These are phyloP conservation scores for Lacanobia wlatinum DNA, from an alignment of 2,888 invertebrate genomes.

Conservation along the genomic window DNA sequence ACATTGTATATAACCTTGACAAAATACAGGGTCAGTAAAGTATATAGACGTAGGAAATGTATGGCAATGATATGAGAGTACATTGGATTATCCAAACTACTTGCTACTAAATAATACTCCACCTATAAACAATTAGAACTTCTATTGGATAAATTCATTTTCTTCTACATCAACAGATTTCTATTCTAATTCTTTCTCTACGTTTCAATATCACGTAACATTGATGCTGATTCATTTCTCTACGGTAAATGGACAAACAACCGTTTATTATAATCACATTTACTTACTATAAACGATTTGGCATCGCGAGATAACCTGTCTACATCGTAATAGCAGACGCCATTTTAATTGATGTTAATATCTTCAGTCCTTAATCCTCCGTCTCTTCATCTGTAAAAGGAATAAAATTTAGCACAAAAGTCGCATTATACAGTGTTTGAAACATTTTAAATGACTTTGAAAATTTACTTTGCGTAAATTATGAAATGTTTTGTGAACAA, in stretches of 20 bases:
- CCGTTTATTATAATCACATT: conserved; percentile 82
- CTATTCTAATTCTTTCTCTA: conserved; percentile 70
- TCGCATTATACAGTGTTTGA: conserved; percentile 33
- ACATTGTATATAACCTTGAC: conserved; percentile 67
- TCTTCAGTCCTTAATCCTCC: conserved; percentile 70
- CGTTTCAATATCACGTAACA: conserved; percentile 74
- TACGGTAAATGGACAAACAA: conserved; percentile 90
- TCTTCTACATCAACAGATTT: conserved; percentile 80
- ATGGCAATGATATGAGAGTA: conserved; percentile 70
- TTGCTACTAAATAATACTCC: conserved; percentile 64
- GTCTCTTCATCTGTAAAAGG: conserved; percentile 86
- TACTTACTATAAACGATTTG: conserved; percentile 80
- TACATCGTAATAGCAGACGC: conserved; percentile 62
- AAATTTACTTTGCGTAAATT: conserved; percentile 39
- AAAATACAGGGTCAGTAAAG: conserved; percentile 62
- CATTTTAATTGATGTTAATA: conserved; percentile 68
- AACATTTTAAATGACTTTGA: conserved; percentile 35
- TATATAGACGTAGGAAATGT: conserved; percentile 65
- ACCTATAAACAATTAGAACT: conserved; percentile 72
- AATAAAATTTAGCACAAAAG: conserved; percentile 30
- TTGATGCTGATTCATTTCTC: conserved; percentile 76
- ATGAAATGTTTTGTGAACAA: conserved; percentile 17
- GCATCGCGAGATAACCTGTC: conserved; percentile 82
- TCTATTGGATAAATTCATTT: conserved; percentile 80
- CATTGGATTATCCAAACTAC: conserved; percentile 65